Conservation (phyloP, 2,888 invertebrate genomes). For the Cryptocephalus moraei region DNA sequence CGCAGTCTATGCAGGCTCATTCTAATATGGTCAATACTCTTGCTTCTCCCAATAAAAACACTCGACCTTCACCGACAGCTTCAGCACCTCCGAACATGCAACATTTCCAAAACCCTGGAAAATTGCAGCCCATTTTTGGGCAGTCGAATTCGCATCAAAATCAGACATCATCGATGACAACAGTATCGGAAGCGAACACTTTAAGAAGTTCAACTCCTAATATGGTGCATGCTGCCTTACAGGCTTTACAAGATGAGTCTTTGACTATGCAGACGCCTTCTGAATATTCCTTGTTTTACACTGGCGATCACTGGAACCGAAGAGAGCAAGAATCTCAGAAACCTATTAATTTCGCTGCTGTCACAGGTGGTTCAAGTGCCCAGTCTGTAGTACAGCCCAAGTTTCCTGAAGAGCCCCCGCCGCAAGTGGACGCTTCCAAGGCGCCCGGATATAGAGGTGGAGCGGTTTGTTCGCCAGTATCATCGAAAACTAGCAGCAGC, state of each 20-base stretch:
- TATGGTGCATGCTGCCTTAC: constrained; percentile 20
- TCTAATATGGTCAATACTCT: too few relatives aligned
- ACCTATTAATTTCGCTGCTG: constrained; percentile 62
- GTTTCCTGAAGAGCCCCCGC: constrained; percentile 45
- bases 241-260: constrained; percentile 7
- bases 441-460: constrained; percentile 84
- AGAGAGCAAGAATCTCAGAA: constrained; percentile 45
- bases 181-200: constrained; percentile 4
- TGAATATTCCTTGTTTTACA: constrained; percentile 85
- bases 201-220: constrained; percentile 18
- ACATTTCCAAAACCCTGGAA: constrained; percentile 27
- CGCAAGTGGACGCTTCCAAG: constrained; percentile 75
- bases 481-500: constrained; percentile 48
- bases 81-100: constrained; percentile 36
- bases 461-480: constrained; percentile 67
- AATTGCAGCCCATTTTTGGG: constrained; percentile 2
- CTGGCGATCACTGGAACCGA: constrained; percentile 51
- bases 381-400: constrained; percentile 33
- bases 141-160: background rate
- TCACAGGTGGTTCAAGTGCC: constrained; percentile 45
- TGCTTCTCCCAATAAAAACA: constrained; percentile 26
- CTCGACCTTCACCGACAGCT: constrained; percentile 32
- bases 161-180: background rate
- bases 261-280: constrained; percentile 41
- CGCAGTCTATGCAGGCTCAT: constrained; percentile 22